phyloP scores from a whole-genome alignment of 2,888 invertebrate genomes.

The Drosophila imparisetae region DNA sequence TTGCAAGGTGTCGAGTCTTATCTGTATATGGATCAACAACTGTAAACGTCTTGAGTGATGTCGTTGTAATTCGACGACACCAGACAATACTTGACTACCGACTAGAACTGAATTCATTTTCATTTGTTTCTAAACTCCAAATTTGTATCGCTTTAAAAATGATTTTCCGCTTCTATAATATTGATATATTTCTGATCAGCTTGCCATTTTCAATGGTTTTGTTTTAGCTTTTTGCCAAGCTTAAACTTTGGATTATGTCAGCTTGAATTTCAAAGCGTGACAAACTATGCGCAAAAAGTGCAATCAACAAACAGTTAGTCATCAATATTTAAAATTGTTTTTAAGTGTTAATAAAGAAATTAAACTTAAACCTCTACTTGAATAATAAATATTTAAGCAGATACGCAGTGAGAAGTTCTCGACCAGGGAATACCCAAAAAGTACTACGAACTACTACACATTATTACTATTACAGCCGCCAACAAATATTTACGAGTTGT shows the following conservation, averaged over 20 bases:
- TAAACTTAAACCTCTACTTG: neutral
- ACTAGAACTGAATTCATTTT: conserved; percentile 15
- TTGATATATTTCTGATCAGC: neutral
- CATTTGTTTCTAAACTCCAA: neutral
- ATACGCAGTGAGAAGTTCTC: neutral
- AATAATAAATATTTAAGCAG: neutral
- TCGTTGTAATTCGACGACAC: conserved; percentile 26
- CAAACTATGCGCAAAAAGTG: conserved; percentile 19
- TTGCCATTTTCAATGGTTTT: neutral
- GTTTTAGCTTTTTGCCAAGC: neutral
- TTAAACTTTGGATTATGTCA: neutral
- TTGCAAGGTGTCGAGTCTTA: conserved; percentile 45
- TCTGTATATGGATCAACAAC: conserved; percentile 18
- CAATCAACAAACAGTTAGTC: conserved; percentile 11
- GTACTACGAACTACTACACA: no score
- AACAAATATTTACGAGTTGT: neutral
- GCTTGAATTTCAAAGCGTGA: neutral
- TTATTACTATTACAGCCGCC: neutral
- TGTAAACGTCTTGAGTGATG: conserved; percentile 42
- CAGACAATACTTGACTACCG: conserved; percentile 11
- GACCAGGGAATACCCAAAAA: neutral
- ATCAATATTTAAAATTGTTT: neutral
- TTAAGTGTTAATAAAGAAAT: conserved; percentile 7
- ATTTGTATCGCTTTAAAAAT: neutral
- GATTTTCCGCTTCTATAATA: neutral